These are phyloP conservation scores for Amblyopsis rosae DNA, from an alignment of 2,113 vertebrate species.

Conservation along the genomic window DNA sequence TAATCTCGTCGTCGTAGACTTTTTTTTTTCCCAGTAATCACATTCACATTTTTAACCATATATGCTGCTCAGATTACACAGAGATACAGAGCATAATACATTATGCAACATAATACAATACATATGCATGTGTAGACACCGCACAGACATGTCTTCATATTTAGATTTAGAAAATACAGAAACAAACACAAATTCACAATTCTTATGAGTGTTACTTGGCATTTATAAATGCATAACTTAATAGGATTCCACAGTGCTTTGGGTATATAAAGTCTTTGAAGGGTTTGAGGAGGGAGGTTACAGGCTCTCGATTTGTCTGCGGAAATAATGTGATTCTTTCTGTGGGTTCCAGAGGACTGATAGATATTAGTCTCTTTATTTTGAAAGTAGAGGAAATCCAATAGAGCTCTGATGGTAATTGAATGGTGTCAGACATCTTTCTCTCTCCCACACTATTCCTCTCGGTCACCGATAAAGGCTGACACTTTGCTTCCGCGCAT, in stretches of 20 bases:
- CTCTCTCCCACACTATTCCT: conserved; percentile 57
- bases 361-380: conserved; percentile 67
- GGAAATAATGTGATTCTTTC: conserved; percentile 61
- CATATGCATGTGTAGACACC: conserved; percentile 47
- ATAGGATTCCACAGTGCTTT: conserved; percentile 71
- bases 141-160: conserved; percentile 31
- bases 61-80: conserved; percentile 61
- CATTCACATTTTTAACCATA: conserved; percentile 68
- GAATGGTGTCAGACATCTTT: conserved; percentile 71
- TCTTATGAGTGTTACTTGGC: conserved; percentile 52
- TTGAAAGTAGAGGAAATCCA: conserved; percentile 64
- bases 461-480: conserved; percentile 45
- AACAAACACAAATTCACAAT: conserved; percentile 58
- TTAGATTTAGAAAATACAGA: conserved; percentile 60
- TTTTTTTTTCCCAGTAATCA: conserved; percentile 60
- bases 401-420: conserved; percentile 70
- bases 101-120: conserved; percentile 63
- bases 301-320: conserved; percentile 50
- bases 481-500: conserved; percentile 47
- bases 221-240: conserved; percentile 71
- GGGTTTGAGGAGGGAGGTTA: conserved; percentile 49
- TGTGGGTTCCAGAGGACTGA: conserved; percentile 52
- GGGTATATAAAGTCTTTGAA: conserved; percentile 53
- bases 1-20: not conserved
- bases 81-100: conserved; percentile 51